Percentiles rank a stretch among this genome's conserved stretches.
Evolutionary conservation across 2,797 vertebrate genomes (phyloP).

Genomic region (Erethizon dorsatum): DNA sequence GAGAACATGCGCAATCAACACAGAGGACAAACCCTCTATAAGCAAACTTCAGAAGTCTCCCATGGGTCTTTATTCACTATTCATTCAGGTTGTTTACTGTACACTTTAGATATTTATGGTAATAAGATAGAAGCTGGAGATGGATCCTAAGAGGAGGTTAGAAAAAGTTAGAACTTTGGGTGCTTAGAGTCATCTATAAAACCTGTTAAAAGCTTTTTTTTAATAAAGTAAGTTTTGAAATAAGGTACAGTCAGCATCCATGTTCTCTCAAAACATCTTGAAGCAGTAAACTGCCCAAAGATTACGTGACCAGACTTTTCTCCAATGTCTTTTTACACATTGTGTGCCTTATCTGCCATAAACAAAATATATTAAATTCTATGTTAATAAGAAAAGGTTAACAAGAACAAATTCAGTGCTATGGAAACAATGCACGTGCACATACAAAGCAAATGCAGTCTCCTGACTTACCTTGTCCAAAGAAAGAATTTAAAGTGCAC

Average conservation of each 20-base stretch:
- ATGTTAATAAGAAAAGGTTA: neutral
- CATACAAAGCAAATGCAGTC: neutral
- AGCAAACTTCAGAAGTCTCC: neutral
- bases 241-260: neutral
- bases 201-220: neutral
- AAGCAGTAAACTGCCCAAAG: constrained; percentile 8
- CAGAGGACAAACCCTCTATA: neutral
- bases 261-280: constrained; percentile 30
- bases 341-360: neutral
- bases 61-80: neutral
- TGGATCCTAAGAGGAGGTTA: neutral
- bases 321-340: neutral
- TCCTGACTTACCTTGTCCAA: constrained; percentile 36
- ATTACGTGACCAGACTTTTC: neutral
- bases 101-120: neutral
- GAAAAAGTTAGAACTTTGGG: neutral
- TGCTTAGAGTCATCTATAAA: neutral
- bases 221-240: neutral
- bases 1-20: neutral
- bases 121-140: neutral
- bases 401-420: constrained; percentile 3
- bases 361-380: neutral
- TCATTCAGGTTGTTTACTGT: neutral
- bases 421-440: neutral
- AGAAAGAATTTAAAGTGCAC: constrained; percentile 21